Evolutionary conservation across 1,140 invertebrate species (phyloP).

Genomic region (Saccostrea cuccullata): DNA sequence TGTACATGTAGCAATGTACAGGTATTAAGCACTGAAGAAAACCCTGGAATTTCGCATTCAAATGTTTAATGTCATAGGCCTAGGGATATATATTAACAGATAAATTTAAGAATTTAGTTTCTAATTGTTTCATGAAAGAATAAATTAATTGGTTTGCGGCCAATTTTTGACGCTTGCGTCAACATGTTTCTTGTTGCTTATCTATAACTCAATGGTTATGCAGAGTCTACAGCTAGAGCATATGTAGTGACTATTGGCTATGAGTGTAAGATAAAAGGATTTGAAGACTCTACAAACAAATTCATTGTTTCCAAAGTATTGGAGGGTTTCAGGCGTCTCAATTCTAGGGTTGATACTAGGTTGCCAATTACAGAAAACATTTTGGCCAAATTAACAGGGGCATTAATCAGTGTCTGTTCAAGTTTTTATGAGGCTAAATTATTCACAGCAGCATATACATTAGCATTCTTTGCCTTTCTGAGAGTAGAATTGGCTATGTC

Average conservation of each 20-base stretch:
- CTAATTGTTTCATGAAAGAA: too few species aligned
- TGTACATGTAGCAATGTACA: too few species aligned
- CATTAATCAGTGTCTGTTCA: background rate
- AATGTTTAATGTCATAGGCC: too few species aligned
- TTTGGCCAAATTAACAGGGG: background rate
- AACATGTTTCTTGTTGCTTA: conserved; percentile 28
- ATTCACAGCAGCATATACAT: conserved; percentile 12
- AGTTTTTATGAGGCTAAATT: background rate
- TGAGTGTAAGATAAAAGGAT: background rate
- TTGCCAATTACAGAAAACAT: background rate
- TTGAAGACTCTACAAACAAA: background rate
- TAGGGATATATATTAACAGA: too few species aligned
- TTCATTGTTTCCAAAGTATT: conserved; percentile 43
- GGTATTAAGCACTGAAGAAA: too few species aligned
- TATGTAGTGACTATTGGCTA: conserved; percentile 24
- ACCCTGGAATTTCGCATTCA: too few species aligned
- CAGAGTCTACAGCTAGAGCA: background rate
- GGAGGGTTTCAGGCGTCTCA: background rate
- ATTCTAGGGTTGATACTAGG: background rate
- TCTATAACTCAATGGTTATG: conserved; percentile 15
- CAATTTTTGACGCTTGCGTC: too few species aligned
- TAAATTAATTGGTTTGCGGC: too few species aligned
- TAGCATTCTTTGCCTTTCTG: conserved; percentile 41
- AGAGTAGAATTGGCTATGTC: conserved; percentile 35
- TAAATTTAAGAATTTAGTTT: too few species aligned